These are phyloP conservation scores for Phalacrocorax carbo DNA, from an alignment of 2,113 vertebrate species.

Conservation along the genomic window DNA sequence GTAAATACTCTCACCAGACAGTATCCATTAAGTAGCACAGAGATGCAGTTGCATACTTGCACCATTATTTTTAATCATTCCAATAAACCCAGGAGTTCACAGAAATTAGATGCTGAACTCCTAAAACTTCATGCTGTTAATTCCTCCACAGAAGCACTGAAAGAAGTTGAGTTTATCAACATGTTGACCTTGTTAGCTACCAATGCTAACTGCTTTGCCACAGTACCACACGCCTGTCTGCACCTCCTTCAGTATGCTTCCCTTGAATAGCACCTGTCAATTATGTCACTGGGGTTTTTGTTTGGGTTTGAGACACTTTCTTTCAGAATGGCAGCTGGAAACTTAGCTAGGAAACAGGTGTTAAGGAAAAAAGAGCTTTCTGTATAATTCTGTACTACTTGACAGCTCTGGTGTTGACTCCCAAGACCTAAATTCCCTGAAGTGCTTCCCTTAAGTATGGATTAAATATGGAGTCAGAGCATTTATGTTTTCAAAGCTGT, in stretches of 20 bases:
- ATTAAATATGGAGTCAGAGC: neutral
- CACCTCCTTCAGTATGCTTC: neutral
- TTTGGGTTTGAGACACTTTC: neutral
- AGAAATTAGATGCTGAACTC: neutral
- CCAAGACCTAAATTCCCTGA: neutral
- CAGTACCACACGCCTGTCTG: rapidly evolving
- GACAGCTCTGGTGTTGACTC: neutral
- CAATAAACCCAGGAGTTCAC: neutral
- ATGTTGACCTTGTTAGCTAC: neutral
- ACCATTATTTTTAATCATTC: neutral
- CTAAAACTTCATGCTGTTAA: neutral
- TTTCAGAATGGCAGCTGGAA: neutral
- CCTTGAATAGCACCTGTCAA: neutral
- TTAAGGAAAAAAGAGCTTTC: neutral
- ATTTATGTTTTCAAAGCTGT: neutral
- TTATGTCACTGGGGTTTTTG: neutral
- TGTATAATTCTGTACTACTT: neutral
- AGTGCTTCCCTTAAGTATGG: neutral
- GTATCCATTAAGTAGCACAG: neutral
- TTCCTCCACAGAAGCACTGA: neutral
- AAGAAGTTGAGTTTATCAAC: neutral
- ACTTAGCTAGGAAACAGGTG: neutral
- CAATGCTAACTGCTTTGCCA: neutral
- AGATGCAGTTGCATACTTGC: neutral
- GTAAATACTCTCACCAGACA: neutral